Percentiles rank a stretch among this genome's conserved stretches.
phyloP scores from a whole-genome alignment of 2,797 vertebrate genomes.

The Monodelphis domestica region DNA sequence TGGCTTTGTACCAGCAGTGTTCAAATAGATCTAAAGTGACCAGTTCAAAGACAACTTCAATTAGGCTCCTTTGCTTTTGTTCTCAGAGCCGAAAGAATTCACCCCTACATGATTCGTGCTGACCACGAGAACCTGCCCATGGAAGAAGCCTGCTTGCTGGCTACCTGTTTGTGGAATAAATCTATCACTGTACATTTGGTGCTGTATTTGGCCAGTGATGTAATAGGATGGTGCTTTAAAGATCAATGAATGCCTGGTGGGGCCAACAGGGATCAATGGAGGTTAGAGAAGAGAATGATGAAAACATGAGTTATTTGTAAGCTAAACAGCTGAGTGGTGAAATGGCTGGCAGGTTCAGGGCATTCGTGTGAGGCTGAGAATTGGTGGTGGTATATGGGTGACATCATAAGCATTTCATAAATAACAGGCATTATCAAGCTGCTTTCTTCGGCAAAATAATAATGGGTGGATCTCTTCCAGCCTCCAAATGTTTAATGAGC shows the following conservation, averaged over 20 bases:
- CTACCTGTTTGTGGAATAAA: constrained; percentile 45
- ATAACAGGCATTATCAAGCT: constrained; percentile 44
- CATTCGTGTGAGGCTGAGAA: constrained; percentile 6
- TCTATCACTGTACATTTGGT: background rate
- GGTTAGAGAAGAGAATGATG: constrained; percentile 54
- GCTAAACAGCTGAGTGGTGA: background rate
- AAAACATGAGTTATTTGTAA: constrained; percentile 49
- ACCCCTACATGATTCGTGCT: constrained; percentile 22
- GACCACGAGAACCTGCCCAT: constrained; percentile 5
- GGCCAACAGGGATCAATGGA: constrained; percentile 45
- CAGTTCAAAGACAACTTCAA: constrained; percentile 37
- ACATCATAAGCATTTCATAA: constrained; percentile 58
- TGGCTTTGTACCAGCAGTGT: constrained; percentile 44
- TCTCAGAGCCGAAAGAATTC: constrained; percentile 15
- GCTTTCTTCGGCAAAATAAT: constrained; percentile 52
- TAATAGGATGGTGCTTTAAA: constrained; percentile 43
- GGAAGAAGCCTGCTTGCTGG: background rate
- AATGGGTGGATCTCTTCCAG: constrained; percentile 30
- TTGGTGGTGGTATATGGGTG: constrained; percentile 40
- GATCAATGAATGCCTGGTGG: constrained; percentile 38
- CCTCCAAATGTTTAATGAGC: constrained; percentile 43
- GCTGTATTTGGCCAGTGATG: constrained; percentile 52
- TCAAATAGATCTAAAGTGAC: constrained; percentile 33
- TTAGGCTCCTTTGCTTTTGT: constrained; percentile 38
- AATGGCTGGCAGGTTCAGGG: constrained; percentile 26